Evolutionary conservation across 1,140 invertebrate genomes (phyloP).

Genomic region (Drosophila obscura): DNA sequence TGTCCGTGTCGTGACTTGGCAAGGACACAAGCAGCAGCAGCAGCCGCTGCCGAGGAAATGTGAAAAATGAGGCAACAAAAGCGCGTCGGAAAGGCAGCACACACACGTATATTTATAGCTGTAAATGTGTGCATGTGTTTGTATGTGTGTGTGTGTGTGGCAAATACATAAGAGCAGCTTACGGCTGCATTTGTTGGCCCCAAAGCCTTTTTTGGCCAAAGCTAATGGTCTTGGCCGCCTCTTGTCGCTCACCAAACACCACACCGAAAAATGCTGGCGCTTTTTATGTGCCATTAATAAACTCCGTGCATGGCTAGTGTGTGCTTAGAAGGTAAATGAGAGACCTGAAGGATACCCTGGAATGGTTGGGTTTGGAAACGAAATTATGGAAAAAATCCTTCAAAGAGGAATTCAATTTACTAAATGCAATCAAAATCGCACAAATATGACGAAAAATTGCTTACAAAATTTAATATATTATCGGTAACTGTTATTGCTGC

Average conservation of each 20-base stretch:
- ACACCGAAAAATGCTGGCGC: slow-evolving; percentile 22
- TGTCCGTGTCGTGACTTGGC: slow-evolving; percentile 36
- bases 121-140: background rate
- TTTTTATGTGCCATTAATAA: slow-evolving; percentile 50
- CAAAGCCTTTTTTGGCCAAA: slow-evolving; percentile 26
- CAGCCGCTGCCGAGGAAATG: slow-evolving; percentile 38
- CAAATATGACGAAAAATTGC: no score
- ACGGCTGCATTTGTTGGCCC: slow-evolving; percentile 41
- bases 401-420: no score
- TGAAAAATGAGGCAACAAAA: slow-evolving; percentile 70
- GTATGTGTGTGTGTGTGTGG: slow-evolving; percentile 5
- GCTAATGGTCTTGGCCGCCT: slow-evolving; percentile 42
- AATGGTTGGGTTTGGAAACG: no score
- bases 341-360: background rate
- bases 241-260: background rate
- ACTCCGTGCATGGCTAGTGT: background rate
- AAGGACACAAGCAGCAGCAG: slow-evolving; percentile 41
- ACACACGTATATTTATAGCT: slow-evolving; percentile 36
- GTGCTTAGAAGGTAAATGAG: no score
- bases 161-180: slow-evolving; percentile 40
- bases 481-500: no score
- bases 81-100: slow-evolving; percentile 32
- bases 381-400: no score
- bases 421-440: no score
- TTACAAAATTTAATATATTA: no score